Base-by-base conservation (phyloP, 2,113 vertebrate genomes). In the Coptodon bakossiorum region DNA sequence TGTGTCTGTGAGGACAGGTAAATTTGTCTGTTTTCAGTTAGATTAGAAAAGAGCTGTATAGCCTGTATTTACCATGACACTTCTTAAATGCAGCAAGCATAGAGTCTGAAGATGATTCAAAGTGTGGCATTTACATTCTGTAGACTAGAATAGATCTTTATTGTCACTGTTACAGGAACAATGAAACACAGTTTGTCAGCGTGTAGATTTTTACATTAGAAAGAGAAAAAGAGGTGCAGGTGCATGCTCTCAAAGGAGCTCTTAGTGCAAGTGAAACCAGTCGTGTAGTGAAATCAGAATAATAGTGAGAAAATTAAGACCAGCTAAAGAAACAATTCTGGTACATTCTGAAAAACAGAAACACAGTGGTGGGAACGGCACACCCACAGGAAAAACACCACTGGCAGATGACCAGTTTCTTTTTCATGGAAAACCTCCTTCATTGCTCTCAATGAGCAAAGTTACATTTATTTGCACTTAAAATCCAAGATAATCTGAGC, bases 401-500 rank as follows among this genome's bases (percentile, higher is more conserved):
- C 17, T 66, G 31, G 31, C 10, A 38, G 61, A n/a, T n/a, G 17
- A 66, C 17, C 61, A 0, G 31, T 0, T 66, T 36, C 61, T 54
- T 54, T 54, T 24, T 3, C 53, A 24, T 13, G 53, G 53, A 56
- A 56, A 56, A 56, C n/a, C 22, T 38, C 17, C 61, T n/a, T 66
- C 61, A 66, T 10, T 12, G 17, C 31, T 63, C 36, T 9, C 31
- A 63, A n/a, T 36, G 61, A 36, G 10, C 17, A 36, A 36, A 0
- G 10, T 36, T 19, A 12, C 31, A 66, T n/a, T 66, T 36, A 66
- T 66, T 36, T 38, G 19, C 61, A 66, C 61, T 11, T 5, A 36
- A 36, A 4, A 0, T 34, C 17, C 31, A 63, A 38, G 31, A 12
- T 38, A 0, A 66, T 0, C 4, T 12, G 61, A 19, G 17, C 1